Base-by-base conservation (phyloP, 1,140 invertebrate genomes). In the Lasioglossum baleicum region DNA sequence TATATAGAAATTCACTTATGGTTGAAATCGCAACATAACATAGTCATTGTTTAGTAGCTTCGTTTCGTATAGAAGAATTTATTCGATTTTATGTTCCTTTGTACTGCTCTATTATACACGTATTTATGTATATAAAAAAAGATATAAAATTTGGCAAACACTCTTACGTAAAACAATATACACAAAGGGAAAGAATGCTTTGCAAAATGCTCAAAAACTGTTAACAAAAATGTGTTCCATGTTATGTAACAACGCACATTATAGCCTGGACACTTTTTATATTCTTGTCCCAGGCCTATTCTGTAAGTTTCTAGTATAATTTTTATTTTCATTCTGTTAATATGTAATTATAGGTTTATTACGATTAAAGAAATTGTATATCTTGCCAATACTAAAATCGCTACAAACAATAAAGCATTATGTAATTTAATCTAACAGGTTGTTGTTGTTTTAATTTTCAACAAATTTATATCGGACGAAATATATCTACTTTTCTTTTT, bases 271-370 rank as follows among this genome's bases (percentile, higher is more conserved):
- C 68, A 87, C 76, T 77, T 75, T 81, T 86, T 48, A 77, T 75
- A 85, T 68, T 76, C 77, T 86, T 79, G 80, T 87, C 87, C 83
- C 88, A 91, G 91, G 91, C 91, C 91, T 92, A 92, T 92, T 92
- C 88, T 91, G 90, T 90, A 91, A 92, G 81, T 90, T 87, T 69
- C 77, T 81, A 73, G 66, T 87, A 79, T 85, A 81, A 81, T 80
- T 67, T 26, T 83, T 81, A 75, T 65, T 82, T 83, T 20, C 64
- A 69, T 75, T 35, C 56, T 85, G 79, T 76, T 87, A 69, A 77
- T 77, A 71, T 73, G 79, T 87, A 80, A 73, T 82, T 72, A 60
- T 83, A 86, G 83, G 61, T 82, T 81, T 78, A 82, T 83, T 87
- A 83, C 77, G 74, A 88, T 87, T 63, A 77, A 88, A 82, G 76